Evolutionary conservation across 1,140 invertebrate species (phyloP), one percentile per base, ranked within the genome.

Genomic region (Stegodyphus mimosarum): DNA sequence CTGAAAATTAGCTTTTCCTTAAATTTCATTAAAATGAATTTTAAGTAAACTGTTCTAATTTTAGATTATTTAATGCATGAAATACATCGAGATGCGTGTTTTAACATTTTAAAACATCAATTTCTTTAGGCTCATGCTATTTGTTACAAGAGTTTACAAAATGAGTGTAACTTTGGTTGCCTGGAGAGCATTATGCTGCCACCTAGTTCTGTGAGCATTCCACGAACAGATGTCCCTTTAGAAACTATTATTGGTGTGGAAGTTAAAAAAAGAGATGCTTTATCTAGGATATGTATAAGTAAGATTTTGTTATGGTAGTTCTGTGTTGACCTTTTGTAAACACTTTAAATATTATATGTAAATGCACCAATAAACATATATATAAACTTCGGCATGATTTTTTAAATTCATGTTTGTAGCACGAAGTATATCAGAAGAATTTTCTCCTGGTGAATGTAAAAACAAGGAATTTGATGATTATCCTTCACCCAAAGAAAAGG

Each of bases 121-220:
- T 67, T 49, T 15, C 11, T 93, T 5, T 90, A 97, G 96, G 96
- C 95, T 89, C 98, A 99, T 92, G 95, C 97, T 64, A 93, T 93
- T 88, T 99, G 98, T 92, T 95, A 96, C 90, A 94, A 94, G 89
- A 93, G 94, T 89, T 94, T 99, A 88, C 93, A 94, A 83, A 92
- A 93, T 89, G 97, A 98, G 92, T 99, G 98, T 92, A 98, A 96
- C 90, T 99, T 99, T 92, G 98, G 98, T 87, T 94, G 95, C 89
- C 92, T 99, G 90, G 95, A 98, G 92, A 97, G 98, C 88, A 99
- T 99, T 89, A 98, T 99, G 93, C 93, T 99, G 90, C 98, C 98
- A 87, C 98, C 98, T 11, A 91, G 90, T 88, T 92, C 95, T 95
- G 96, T 99, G 89, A 99, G 97, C 90, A 98, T 99, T 91, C 98